Conservation (phyloP, 2,113 vertebrate genomes). For the Phodopus roborovskii region DNA sequence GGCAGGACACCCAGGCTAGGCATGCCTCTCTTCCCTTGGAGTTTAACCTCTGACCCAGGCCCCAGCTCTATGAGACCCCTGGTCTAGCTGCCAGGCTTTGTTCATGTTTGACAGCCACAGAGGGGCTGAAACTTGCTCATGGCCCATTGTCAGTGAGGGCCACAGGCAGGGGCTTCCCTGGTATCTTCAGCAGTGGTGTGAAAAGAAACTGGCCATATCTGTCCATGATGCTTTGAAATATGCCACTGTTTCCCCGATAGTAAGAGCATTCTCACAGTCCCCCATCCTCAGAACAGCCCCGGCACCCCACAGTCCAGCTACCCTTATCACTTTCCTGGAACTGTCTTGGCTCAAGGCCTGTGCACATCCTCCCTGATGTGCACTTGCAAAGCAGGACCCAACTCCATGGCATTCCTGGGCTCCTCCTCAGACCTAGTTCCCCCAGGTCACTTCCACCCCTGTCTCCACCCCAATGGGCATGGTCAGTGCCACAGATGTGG, state of each 20-base stretch:
- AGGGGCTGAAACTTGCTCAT: neutral
- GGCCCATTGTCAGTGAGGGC: neutral
- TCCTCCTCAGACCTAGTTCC: too few relatives aligned
- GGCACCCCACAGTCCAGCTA: neutral
- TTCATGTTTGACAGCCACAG: neutral
- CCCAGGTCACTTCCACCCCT: too few relatives aligned
- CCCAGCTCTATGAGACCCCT: neutral
- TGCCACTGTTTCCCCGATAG: neutral
- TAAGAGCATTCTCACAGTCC: neutral
- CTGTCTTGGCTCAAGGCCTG: neutral
- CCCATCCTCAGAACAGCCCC: neutral
- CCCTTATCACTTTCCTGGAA: neutral
- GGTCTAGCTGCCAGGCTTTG: neutral
- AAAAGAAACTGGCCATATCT: neutral
- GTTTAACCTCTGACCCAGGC: neutral
- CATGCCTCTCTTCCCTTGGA: neutral
- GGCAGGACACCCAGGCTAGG: neutral
- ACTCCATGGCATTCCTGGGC: neutral
- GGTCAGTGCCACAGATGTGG: too few relatives aligned
- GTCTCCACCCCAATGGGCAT: too few relatives aligned
- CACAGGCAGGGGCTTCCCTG: neutral
- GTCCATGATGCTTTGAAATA: neutral
- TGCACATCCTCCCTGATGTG: neutral
- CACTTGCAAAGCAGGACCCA: neutral
- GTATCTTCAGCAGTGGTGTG: neutral